Percentiles rank a stretch among this genome's conserved stretches.
Evolutionary conservation across 2,797 vertebrate species (phyloP).

Genomic region (Yasuhikotakia modesta): DNA sequence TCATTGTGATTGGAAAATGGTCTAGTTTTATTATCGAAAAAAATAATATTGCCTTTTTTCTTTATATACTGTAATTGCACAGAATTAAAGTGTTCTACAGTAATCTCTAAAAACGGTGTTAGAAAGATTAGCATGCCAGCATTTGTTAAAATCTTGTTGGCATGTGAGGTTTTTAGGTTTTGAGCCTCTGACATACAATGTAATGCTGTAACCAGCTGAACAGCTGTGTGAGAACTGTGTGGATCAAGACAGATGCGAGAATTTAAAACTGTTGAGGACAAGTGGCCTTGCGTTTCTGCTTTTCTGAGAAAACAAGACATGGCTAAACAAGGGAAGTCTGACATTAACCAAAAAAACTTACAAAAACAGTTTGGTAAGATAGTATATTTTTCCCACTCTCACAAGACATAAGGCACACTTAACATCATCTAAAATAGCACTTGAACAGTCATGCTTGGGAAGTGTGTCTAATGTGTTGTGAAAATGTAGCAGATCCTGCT

Average conservation of each 20-base stretch:
- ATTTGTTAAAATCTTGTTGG: too few relatives aligned
- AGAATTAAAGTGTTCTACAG: too few relatives aligned
- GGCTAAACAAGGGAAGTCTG: constrained; percentile 1
- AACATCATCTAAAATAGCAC: constrained; percentile 53
- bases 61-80: too few relatives aligned
- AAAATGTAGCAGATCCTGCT: constrained; percentile 31
- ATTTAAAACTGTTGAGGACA: constrained; percentile 5
- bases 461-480: constrained; percentile 63
- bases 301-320: constrained; percentile 26
- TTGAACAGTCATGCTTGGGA: constrained; percentile 48
- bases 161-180: not conserved
- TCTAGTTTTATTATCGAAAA: not conserved
- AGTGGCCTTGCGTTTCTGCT: not conserved
- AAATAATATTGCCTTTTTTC: too few relatives aligned
- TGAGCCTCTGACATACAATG: not conserved
- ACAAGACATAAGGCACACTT: constrained; percentile 66
- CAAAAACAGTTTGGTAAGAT: not conserved
- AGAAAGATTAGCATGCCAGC: too few relatives aligned
- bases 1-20: not conserved
- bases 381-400: constrained; percentile 56
- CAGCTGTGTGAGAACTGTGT: constrained; percentile 8
- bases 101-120: not conserved
- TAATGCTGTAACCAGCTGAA: constrained; percentile 4
- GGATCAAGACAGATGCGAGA: constrained; percentile 14
- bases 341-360: constrained; percentile 27